Evolutionary conservation across 2,113 vertebrate genomes (phyloP).

Genomic region (Lasiurus borealis): DNA sequence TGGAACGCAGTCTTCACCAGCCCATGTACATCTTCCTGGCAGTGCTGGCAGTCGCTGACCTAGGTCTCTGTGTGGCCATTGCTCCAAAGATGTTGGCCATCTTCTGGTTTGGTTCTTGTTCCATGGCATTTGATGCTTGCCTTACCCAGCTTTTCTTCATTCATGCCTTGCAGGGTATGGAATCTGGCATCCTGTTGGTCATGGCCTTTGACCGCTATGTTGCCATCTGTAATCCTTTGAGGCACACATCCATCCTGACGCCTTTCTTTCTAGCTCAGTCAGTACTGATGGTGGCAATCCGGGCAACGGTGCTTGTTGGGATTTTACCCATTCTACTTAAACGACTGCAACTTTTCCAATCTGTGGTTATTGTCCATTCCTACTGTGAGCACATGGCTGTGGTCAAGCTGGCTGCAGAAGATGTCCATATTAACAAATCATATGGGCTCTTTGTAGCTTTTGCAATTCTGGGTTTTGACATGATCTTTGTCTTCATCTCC

Average conservation of each 20-base stretch:
- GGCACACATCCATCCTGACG: background rate
- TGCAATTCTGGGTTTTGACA: constrained; percentile 7
- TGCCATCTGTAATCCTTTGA: constrained; percentile 79
- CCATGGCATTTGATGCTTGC: constrained; percentile 69
- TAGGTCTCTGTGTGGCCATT: constrained; percentile 72
- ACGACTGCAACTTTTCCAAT: constrained; percentile 40
- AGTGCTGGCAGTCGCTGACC: constrained; percentile 72
- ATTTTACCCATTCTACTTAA: constrained; percentile 56
- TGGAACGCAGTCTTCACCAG: constrained; percentile 70
- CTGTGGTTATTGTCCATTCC: constrained; percentile 56
- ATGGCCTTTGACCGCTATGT: constrained; percentile 74
- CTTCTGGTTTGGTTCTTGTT: constrained; percentile 66
- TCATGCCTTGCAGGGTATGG: constrained; percentile 77
- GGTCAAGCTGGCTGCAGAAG: constrained; percentile 65
- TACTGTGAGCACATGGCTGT: constrained; percentile 78
- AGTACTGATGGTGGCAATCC: background rate
- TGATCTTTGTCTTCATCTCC: constrained; percentile 69
- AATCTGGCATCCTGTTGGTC: constrained; percentile 73
- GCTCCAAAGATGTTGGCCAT: constrained; percentile 79
- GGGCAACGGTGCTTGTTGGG: constrained; percentile 41
- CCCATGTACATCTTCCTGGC: constrained; percentile 81
- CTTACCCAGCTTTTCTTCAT: constrained; percentile 83
- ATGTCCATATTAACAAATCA: background rate
- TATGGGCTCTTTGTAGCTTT: constrained; percentile 72
- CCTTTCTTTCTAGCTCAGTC: accelerated